Base-by-base conservation (phyloP, 2,888 invertebrate genomes). In the Rotaria macrura region DNA sequence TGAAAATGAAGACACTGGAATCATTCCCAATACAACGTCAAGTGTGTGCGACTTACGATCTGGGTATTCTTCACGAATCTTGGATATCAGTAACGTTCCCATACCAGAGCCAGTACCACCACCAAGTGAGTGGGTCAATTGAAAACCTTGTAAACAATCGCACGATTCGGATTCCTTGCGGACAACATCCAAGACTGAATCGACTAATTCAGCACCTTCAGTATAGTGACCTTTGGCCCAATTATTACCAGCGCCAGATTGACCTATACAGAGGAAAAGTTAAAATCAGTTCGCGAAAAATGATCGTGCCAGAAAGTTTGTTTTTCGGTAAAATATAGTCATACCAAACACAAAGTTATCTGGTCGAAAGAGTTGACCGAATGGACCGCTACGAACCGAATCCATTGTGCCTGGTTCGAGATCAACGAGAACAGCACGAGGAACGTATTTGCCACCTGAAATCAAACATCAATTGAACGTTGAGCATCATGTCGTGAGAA, bases 351-450 rank as follows among this genome's bases (percentile, higher is more conserved):
- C 95, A 91, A 96, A 97, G 92, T 97, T 97, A 92, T 97, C 96
- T 38, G 96, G 96, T 87, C 96, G 92, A 93, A 96, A 96, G 89
- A 97, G 94, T 91, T 96, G 94, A n/a, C 95, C 95, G 91, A 95
- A 96, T 25, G 96, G 95, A 86, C 96, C 96, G 1, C 96, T 95
- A 88, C 96, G 93, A 87, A 97, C 96, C 0, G 96, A 95, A 92
- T 97, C 97, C 96, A 97, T 97, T 89, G 96, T 97, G 88, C 97
- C 97, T 84, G 97, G 97, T 92, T 97, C 97, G 90, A 97, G 92
- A 90, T 97, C 97, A 88, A 97, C 95, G 87, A 97, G 93, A 90
- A 97, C 94, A 89, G 96, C 96, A 88, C 96, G 93, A 20, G 96
- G 96, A 87, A 97, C 96, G 92, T 96, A 97, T 92, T 96, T 96